These are phyloP conservation scores for Drosophila recens DNA, from an alignment of 2,888 invertebrate species.

Conservation along the genomic window DNA sequence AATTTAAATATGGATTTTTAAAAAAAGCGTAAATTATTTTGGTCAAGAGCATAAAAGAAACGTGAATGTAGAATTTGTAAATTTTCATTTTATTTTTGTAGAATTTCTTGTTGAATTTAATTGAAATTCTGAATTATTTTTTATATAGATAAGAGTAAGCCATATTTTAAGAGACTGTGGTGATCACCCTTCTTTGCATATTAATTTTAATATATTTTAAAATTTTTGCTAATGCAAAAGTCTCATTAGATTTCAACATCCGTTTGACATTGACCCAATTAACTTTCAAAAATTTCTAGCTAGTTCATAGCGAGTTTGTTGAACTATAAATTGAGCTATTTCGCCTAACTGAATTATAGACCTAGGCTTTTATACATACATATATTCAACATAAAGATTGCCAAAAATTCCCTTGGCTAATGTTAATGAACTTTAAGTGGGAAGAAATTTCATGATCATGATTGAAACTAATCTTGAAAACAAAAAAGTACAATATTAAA, in stretches of 20 bases:
- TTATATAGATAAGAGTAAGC: neutral
- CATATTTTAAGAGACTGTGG: neutral
- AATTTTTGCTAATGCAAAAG: slow-evolving; percentile 23
- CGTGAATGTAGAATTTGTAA: slow-evolving; percentile 21
- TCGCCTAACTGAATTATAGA: slow-evolving; percentile 1
- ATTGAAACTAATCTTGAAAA: slow-evolving; percentile 1
- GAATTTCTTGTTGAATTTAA: neutral
- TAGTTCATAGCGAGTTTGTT: slow-evolving; percentile 54
- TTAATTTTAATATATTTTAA: neutral
- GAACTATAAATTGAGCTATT: slow-evolving; percentile 39
- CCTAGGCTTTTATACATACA: slow-evolving; percentile 4
- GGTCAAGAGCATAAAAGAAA: slow-evolving; percentile 34
- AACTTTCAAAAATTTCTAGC: slow-evolving; percentile 52
- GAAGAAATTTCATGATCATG: neutral
- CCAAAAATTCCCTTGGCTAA: slow-evolving; percentile 30
- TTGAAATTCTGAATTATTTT: neutral
- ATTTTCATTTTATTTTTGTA: slow-evolving; percentile 46
- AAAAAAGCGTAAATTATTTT: neutral
- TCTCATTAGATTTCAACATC: slow-evolving; percentile 51
- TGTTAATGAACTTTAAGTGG: slow-evolving; percentile 34
- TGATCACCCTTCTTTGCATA: slow-evolving; percentile 9
- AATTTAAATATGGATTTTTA: neutral
- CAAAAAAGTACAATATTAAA: neutral
- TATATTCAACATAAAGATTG: neutral
- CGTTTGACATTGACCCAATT: slow-evolving; percentile 69